Evolutionary conservation across 2,797 vertebrate genomes (phyloP).

Genomic region (Basileuterus tristriatus): DNA sequence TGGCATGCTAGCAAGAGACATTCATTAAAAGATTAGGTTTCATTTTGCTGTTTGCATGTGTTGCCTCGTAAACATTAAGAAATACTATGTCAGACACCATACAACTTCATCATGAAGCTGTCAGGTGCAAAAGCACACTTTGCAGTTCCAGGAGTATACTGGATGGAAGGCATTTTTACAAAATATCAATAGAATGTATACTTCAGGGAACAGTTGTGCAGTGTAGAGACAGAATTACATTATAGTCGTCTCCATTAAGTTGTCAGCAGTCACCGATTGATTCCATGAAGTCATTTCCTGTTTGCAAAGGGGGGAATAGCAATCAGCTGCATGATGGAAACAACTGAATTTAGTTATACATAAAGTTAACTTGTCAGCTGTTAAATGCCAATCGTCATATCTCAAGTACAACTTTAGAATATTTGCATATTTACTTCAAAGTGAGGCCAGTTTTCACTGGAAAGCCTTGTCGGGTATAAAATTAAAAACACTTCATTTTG

Average conservation of each 20-base stretch:
- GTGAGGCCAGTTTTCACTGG: neutral
- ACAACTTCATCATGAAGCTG: neutral
- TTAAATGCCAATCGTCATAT: neutral
- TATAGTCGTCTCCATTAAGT: neutral
- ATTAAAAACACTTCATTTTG: neutral
- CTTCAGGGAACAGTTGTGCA: conserved; percentile 7
- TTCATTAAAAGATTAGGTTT: neutral
- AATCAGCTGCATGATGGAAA: neutral
- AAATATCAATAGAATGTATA: conserved; percentile 24
- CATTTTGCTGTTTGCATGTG: neutral
- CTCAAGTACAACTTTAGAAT: neutral
- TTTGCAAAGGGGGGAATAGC: neutral
- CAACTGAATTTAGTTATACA: neutral
- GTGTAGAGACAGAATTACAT: neutral
- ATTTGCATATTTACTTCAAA: neutral
- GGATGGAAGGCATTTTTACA: neutral
- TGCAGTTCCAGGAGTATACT: neutral
- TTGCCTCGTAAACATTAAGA: neutral
- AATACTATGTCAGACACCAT: neutral
- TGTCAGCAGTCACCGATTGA: neutral
- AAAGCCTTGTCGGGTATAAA: rapidly evolving
- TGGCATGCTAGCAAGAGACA: neutral
- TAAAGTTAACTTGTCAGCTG: neutral
- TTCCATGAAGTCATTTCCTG: conserved; percentile 41
- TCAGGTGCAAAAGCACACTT: neutral